These are phyloP conservation scores for Delichon dasypus DNA, from an alignment of 2,797 vertebrate genomes.

Conservation along the genomic window DNA sequence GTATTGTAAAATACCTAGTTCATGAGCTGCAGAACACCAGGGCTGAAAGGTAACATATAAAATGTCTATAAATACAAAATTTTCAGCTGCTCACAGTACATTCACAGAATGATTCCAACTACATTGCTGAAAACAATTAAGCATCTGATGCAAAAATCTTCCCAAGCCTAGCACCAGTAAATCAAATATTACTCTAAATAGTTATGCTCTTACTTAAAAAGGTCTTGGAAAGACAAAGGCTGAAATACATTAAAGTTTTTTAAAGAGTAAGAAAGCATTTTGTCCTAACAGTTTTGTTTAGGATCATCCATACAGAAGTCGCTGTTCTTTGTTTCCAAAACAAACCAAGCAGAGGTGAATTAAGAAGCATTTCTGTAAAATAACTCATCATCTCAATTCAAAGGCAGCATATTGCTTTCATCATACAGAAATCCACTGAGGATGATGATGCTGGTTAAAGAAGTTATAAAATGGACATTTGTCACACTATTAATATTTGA, in stretches of 20 bases:
- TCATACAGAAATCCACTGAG: neutral
- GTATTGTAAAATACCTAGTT: neutral
- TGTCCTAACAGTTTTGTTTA: neutral
- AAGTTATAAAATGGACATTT: neutral
- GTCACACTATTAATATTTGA: neutral
- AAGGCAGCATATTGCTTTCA: neutral
- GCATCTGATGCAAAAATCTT: neutral
- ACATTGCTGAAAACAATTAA: neutral
- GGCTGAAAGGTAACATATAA: neutral
- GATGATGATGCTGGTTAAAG: neutral
- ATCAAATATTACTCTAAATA: neutral
- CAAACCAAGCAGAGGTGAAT: neutral
- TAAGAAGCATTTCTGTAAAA: neutral
- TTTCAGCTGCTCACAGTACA: neutral
- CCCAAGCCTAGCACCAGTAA: neutral
- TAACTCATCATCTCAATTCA: neutral
- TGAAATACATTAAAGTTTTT: neutral
- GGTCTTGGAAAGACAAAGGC: neutral
- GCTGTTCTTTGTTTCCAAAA: neutral
- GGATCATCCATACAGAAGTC: neutral
- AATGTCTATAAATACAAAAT: neutral
- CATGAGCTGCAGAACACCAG: neutral
- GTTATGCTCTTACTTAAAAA: neutral
- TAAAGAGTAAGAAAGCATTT: neutral
- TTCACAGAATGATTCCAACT: neutral